Base-by-base conservation (phyloP, 2,888 invertebrate species). In the Sisyra nigra region DNA sequence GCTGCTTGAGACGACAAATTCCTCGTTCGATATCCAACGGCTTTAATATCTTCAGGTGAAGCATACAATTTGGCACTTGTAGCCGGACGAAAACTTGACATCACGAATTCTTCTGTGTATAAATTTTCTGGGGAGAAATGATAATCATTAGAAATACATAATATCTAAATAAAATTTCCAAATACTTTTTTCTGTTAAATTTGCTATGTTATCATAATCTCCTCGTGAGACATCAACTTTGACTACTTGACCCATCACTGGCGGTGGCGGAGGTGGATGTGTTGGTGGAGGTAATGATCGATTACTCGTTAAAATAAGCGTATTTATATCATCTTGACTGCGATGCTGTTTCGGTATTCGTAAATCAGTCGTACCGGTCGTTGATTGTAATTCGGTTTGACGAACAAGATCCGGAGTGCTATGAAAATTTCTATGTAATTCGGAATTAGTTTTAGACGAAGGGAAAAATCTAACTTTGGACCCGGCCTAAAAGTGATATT, bases 11-110 rank as follows among this genome's bases (percentile, higher is more conserved):
- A 59, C 8, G 70, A 64, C 44, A 67, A 49, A 50, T 67, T 70
- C 46, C 68, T 67, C 31, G 72, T 68, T 49, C 74, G 65, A 52
- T 74, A 73, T 15, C 78, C 82, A 32, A 83, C 78, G 39, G 74
- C 72, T 57, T 78, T 83, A 55, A 85, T 73, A 59, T 86, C 87
- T 55, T 83, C 80, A 11, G 92, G 92, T 44, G 87, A 84, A 24
- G 91, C 91, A 63, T 89, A 91, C 47, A 93, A 69, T 60, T 85
- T 84, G 41, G 86, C 85, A 62, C 73, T 81, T 49, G 82, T 80
- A 46, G 82, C 76, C 7, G 93, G 93, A 53, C 88, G 80, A 68
- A 93, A 93, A 55, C 89, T 87, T 42, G 89, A 91, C 62, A 81
- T 80, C 41, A 84, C 74, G 34, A 69, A 69, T 38, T 43, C 43